Conservation (phyloP, 2,113 vertebrate genomes). For the Scopus umbretta region DNA sequence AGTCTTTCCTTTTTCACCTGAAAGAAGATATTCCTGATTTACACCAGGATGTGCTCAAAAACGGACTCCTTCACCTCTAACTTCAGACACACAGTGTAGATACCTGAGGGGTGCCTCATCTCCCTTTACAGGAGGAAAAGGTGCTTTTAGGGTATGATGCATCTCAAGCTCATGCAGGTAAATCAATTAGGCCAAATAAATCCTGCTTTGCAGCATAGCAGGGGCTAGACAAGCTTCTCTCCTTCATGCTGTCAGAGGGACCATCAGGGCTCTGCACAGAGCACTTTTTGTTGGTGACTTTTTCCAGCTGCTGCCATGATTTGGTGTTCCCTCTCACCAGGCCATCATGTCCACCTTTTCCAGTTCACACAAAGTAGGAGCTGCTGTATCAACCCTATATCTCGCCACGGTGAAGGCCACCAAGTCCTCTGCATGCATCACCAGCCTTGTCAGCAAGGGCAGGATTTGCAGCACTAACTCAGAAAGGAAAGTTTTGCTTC, state of each 20-base stretch:
- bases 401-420: not conserved
- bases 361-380: not conserved
- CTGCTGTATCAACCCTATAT: not conserved
- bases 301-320: not conserved
- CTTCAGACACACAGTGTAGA: not conserved
- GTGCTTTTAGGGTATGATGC: not conserved
- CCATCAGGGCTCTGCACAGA: not conserved
- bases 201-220: not conserved
- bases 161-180: not conserved
- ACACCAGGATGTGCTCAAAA: not conserved
- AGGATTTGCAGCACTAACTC: not conserved
- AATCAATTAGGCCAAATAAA: not conserved
- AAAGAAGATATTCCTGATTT: not conserved
- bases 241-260: accelerated
- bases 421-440: not conserved
- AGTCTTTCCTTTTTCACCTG: not conserved
- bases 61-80: not conserved
- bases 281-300: not conserved
- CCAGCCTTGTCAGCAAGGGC: not conserved
- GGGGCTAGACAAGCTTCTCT: not conserved
- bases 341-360: not conserved
- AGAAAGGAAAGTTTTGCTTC: not conserved
- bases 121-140: not conserved
- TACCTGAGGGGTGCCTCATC: not conserved
- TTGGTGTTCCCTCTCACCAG: not conserved